Evolutionary conservation across 2,113 vertebrate species (phyloP), one percentile per base, ranked within the genome.

Genomic region (Anolis carolinensis): DNA sequence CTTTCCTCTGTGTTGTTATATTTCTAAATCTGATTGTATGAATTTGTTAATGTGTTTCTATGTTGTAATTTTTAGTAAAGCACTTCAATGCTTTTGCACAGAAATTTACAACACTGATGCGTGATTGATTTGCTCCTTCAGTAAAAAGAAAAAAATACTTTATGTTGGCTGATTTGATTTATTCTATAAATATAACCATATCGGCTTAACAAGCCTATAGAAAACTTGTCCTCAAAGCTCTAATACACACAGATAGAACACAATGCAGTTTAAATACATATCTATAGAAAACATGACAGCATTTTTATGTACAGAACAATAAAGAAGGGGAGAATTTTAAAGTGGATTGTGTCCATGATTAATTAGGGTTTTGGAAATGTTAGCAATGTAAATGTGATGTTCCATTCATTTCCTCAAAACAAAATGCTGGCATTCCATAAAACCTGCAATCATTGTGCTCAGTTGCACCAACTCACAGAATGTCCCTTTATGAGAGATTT

Each of bases 1-100:
- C 98, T 97, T 97, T 95, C 95, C 95, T 95, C 92, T 97, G 97
- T 96, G 97, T 97, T 97, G 95, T 97, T 97, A 96, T 96, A 96
- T 97, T 96, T 94, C 95, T 97, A 97, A 96, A 98, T 96, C 95
- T 97, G 96, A 97, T 96, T 97, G 97, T 97, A 97, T 97, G 96
- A 95, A 97, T 97, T 97, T 96, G 96, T 98, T 97, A 97, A 96
- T 92, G 96, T 97, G 96, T 97, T 97, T 97, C 97, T 97, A 97
- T 97, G 95, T 98, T 97, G 94, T 97, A 97, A 97, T 98, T 98
- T 98, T 96, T 98, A 97, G 97, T 96, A 93, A 96, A 96, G 97
- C 98, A 98, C 98, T 99, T 98, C 97, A 97, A 98, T 98, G 97
- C 97, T 97, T 97, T 97, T 97, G 97, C 97, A 97, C 97, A 97